Evolutionary conservation across 2,113 vertebrate genomes (phyloP), one percentile per base, ranked within the genome.

Genomic region (Numida meleagris): DNA sequence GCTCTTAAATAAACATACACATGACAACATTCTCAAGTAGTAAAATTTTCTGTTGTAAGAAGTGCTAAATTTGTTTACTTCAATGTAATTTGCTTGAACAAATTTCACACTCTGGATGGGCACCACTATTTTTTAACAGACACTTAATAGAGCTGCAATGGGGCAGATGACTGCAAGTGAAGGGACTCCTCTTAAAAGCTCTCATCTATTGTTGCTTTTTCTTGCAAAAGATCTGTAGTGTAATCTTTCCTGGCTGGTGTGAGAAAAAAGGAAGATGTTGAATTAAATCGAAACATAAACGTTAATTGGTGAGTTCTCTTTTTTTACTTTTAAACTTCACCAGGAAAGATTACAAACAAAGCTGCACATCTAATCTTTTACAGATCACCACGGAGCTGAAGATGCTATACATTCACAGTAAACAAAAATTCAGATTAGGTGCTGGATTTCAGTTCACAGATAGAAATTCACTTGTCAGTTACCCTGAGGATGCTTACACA

Each of bases 41-140:
- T 36, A 72, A 91, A 67, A 58, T 82, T 14, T 95, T 82, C 88
- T 57, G 62, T 79, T 53, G 33, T n/a, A 51, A 31, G 2, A 70
- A 87, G 21, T 82, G 67, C 92, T 83, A 88, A 90, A 83, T 10
- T 11, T 6, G 90, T 50, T 78, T 89, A 59, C 55, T 94, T 50
- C 29, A 43, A 6, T 65, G 34, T 77, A 18, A 8, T 93, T 93
- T 92, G 33, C 42, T 45, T 67, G 58, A 96, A 92, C 89, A 57
- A 92, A 17, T 19, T 61, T 65, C 66, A n/a, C 53, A 61, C 33
- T 57, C 40, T 86, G 73, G 48, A 50, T 31, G 18, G 73, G 33
- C 46, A 61, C 34, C 4, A 14, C 14, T 57, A 33, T 57, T 34
- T 93, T 79, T 75, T 46, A 84, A 84, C 74, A 87, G 40, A 76